Percentiles rank a stretch among this genome's conserved stretches.
Conservation (phyloP, 2,113 vertebrate species). For the Psettodes erumei region DNA sequence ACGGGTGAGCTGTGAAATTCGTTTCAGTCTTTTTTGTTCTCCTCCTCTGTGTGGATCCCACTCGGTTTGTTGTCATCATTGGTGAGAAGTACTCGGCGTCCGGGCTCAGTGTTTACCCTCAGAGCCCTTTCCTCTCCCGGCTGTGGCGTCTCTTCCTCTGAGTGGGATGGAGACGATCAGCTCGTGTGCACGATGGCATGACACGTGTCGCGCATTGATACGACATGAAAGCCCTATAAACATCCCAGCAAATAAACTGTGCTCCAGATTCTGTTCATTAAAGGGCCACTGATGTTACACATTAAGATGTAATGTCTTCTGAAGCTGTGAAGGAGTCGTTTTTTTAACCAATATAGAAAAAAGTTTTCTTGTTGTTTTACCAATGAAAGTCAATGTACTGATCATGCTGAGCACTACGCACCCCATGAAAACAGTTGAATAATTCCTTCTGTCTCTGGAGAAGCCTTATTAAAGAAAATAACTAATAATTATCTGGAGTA, state of each 20-base stretch:
- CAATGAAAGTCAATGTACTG: not conserved
- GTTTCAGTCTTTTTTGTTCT: conserved; percentile 62
- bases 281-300: not conserved
- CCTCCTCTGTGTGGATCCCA: conserved; percentile 44
- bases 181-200: conserved; percentile 4
- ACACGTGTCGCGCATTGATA: too few relatives aligned
- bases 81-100: conserved; percentile 27
- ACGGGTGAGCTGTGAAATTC: conserved; percentile 51
- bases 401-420: not conserved
- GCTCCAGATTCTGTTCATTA: not conserved
- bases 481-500: not conserved
- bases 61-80: conserved; percentile 52
- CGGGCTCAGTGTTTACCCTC: conserved; percentile 27
- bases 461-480: not conserved
- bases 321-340: not conserved
- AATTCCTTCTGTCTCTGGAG: conserved; percentile 5
- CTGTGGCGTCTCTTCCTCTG: conserved; percentile 22
- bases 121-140: conserved; percentile 14
- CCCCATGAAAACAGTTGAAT: not conserved
- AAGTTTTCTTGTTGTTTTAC: not conserved
- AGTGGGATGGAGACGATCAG: conserved; percentile 12
- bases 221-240: not conserved
- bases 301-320: not conserved
- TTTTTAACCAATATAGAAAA: not conserved
- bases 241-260: not conserved